Conservation (phyloP, 2,113 vertebrate species). For the Pitta sordida region DNA sequence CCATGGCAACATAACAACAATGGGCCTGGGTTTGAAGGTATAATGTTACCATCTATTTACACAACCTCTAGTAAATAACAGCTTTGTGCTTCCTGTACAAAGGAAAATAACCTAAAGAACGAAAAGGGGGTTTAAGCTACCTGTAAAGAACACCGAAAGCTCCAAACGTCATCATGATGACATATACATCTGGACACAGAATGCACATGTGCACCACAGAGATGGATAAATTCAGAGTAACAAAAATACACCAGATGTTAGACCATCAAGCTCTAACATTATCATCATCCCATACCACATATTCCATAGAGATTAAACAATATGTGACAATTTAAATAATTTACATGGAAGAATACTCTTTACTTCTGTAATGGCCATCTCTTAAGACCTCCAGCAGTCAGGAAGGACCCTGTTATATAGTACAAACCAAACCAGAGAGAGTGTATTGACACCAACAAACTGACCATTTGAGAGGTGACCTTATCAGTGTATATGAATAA, state of each 20-base stretch:
- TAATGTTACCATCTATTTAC: background rate
- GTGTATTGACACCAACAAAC: rapidly evolving
- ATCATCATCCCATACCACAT: background rate
- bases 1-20: background rate
- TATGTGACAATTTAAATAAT: background rate
- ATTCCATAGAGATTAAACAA: background rate
- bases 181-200: background rate
- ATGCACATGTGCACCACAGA: rapidly evolving
- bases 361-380: background rate
- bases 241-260: background rate
- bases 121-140: background rate
- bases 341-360: background rate
- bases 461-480: background rate
- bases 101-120: background rate
- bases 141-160: background rate
- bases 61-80: background rate
- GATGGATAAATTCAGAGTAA: background rate
- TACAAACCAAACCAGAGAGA: background rate
- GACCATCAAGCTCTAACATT: background rate
- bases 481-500: background rate
- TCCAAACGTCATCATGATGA: background rate
- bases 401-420: background rate
- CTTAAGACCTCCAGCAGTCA: background rate
- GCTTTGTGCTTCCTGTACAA: background rate
- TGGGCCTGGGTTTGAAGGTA: background rate